phyloP scores from a whole-genome alignment of 1,140 invertebrate species.

The Centruroides sculpturatus region DNA sequence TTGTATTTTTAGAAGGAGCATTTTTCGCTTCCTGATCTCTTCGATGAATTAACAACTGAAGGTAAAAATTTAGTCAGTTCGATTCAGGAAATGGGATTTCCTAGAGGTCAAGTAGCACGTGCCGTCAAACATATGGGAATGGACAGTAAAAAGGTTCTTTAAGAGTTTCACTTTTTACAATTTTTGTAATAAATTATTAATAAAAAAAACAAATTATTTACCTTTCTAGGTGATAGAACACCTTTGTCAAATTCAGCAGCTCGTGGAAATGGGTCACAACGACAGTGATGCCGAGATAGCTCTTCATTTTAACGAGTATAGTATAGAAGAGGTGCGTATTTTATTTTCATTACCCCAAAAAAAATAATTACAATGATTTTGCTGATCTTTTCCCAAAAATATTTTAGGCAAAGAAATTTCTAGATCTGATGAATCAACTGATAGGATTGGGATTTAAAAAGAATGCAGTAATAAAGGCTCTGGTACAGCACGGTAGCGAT shows the following conservation, averaged over 20 bases:
- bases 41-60: conserved; percentile 37
- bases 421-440: conserved; percentile 46
- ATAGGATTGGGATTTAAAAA: conserved; percentile 69
- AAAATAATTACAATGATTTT: no score
- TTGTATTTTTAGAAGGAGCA: no score
- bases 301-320: conserved; percentile 31
- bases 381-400: no score
- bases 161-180: not conserved
- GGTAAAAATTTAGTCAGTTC: conserved; percentile 49
- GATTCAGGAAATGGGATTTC: conserved; percentile 71
- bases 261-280: conserved; percentile 44
- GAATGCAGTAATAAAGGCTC: conserved; percentile 51
- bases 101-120: conserved; percentile 53
- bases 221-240: conserved; percentile 33
- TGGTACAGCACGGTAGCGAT: conserved; percentile 61
- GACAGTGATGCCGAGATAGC: conserved; percentile 41
- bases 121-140: conserved; percentile 54
- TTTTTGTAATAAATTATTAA: conserved; percentile 1
- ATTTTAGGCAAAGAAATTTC: conserved; percentile 34
- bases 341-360: not conserved
- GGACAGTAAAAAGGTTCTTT: conserved; percentile 65
- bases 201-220: conserved; percentile 4
- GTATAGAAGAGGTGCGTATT: conserved; percentile 28
- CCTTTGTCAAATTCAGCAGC: conserved; percentile 41
- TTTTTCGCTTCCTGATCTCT: conserved; percentile 29